Percentiles rank a stretch among this genome's conserved stretches.
Evolutionary conservation across 2,797 vertebrate species (phyloP).

Genomic region (Dicrostonyx torquatus): DNA sequence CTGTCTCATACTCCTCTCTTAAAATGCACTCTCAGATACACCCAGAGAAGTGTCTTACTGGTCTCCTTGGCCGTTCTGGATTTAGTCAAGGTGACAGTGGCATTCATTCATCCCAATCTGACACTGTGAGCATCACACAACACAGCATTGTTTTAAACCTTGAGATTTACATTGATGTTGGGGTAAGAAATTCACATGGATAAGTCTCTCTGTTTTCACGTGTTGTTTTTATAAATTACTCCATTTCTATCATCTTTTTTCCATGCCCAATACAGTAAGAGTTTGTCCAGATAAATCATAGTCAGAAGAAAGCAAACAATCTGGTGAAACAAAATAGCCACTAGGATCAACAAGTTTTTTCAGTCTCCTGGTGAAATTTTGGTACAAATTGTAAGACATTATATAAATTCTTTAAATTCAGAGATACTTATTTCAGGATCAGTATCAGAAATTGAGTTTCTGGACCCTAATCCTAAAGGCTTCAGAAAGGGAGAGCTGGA

Average conservation of each 20-base stretch:
- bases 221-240: background rate
- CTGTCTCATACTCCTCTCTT: background rate
- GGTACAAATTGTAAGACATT: background rate
- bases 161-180: background rate
- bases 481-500: background rate
- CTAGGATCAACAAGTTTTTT: background rate
- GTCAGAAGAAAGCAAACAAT: background rate
- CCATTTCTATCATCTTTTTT: background rate
- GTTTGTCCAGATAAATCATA: background rate
- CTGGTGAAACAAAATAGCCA: background rate
- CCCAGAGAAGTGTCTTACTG: too few species aligned
- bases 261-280: background rate
- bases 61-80: background rate
- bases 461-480: background rate
- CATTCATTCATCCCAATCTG: background rate
- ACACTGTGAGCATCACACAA: background rate
- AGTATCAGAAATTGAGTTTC: background rate
- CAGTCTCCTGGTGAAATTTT: background rate
- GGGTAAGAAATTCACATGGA: background rate
- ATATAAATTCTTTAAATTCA: conserved; percentile 18
- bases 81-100: background rate
- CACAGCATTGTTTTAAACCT: background rate
- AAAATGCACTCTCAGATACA: background rate
- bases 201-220: background rate
- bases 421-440: background rate